Base-by-base conservation (phyloP, 2,113 vertebrate species). In the Paramisgurnus dabryanus region DNA sequence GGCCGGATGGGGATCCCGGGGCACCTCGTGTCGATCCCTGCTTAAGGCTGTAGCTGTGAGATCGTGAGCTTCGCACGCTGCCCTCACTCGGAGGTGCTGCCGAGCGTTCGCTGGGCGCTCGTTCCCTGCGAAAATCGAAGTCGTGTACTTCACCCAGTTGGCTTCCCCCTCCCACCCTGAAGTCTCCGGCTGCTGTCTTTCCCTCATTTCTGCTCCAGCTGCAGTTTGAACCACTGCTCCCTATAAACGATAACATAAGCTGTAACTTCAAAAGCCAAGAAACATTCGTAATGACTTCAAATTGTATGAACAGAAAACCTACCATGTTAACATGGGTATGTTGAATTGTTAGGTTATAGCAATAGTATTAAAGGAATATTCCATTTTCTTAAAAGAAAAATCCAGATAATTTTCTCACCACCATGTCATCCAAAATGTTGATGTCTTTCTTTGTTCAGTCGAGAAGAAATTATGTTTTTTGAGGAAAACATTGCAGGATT, bases 221-320 rank as follows among this genome's bases (percentile, higher is more conserved):
- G 86, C 96, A 95, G 90, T 98, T 98, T 1, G 97, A 99, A 73
- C 97, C 96, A 0, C 97, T 99, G 94, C 96, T 98, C 85, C 95
- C 89, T 91, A 78, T 50, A 22, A 61, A 55, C 77, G 12, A 58
- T 18, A 18, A 57, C 13, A 15, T 15, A 49, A 49, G 47, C 47
- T 34, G 13, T 15, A 55, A 55, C 13, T 57, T 57, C 27, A 34
- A 2, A 34, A 34, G 27, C 27, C 27, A 34, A 34, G 27, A 34
- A 34, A 34, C 27, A 34, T 34, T 34, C 27, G 27, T 34, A 34
- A 34, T 34, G 27, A 34, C 27, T 34, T 34, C 27, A 34, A 34
- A 34, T 34, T 2, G 27, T 34, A 34, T 34, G 27, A 53, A 13
- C 12, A 53, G 50, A 13, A 5, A 13, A 53, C 5, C 1, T 53